Evolutionary conservation across 2,797 vertebrate species (phyloP), one percentile per base, ranked within the genome.

Genomic region (Podarcis lilfordi): DNA sequence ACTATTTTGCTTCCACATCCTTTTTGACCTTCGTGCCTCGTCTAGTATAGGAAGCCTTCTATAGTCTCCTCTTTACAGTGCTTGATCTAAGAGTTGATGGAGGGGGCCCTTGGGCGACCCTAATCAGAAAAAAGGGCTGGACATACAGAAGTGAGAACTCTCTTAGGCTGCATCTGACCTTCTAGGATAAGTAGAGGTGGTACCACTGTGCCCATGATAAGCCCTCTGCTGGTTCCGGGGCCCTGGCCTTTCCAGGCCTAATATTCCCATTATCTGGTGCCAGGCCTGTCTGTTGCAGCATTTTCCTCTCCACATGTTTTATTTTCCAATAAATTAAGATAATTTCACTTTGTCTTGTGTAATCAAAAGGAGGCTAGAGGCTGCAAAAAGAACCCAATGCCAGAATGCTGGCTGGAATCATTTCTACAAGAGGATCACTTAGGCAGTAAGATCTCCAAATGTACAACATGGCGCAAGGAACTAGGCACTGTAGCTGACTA

Each of bases 401-500:
- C 82, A 88, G 76, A 84, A 78, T 90, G 50, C 27, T 88, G 76
- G 85, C n/a, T 43, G 45, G 59, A 85, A 86, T 68, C 13, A 29
- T 89, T 92, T 80, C 74, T 61, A 76, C 32, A 80, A 85, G 72
- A 86, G 1, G 82, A 80, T 85, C 85, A 89, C 88, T 80, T 85
- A 90, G 64, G 91, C 80, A n/a, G 80, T 88, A 2, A 32, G 85
- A 75, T 79, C 17, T 27, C 89, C 32, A 40, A 76, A 80, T 40
- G 40, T 90, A 82, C 68, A 83, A 32, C 88, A n/a, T 35, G 76
- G 77, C 7, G 84, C 45, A 79, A 76, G 89, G n/a, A 92, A 35
- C 81, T 27, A 82, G 79, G 77, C 86, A 59, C 59, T 86, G 86
- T 79, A 83, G 45, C 81, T 86, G 88, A 94, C 50, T 50, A 88